Percentiles rank a stretch among this genome's conserved stretches.
Conservation (phyloP, 2,113 vertebrate species). For the human (Homo sapiens) region GRCh38 chr2:212178501-212179000, state of each 20-base stretch:
- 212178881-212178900: not conserved
- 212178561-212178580: not conserved
- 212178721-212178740: not conserved
- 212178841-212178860: not conserved
- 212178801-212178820: not conserved
- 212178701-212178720: not conserved
- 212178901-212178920: not conserved
- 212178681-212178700: not conserved
- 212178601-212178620: not conserved
- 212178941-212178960: not conserved
- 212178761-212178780: not conserved
- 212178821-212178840: not conserved
- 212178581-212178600: not conserved
- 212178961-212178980: not conserved
- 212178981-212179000: not conserved
- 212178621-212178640: not conserved
- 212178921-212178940: not conserved
- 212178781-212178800: not conserved
- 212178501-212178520: not conserved
- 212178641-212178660: not conserved
- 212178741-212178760: not conserved
- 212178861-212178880: not conserved
- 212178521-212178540: not conserved
- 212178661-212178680: not conserved
- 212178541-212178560: not conserved